Evolutionary conservation across 2,797 vertebrate species (phyloP), one percentile per base, ranked within the genome.

Genomic region (Ceryle rudis): DNA sequence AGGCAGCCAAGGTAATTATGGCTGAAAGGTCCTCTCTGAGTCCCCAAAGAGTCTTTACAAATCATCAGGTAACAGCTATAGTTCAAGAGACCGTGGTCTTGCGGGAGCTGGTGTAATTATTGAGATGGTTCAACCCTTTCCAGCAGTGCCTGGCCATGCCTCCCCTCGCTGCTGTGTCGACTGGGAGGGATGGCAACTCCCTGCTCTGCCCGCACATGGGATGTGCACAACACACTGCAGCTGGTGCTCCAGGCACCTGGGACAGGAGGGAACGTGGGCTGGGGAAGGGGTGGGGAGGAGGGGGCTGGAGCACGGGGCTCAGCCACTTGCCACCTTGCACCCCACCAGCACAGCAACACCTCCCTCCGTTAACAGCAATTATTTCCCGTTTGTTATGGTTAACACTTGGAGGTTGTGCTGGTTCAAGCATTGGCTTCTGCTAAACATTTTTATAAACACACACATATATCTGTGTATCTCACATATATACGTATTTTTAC

Each of bases 1-100:
- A 37, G 42, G 4, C 88, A 62, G 95, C 94, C 92, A 91, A 81
- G 74, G 84, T 33, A 83, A 91, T 97, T 66, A 91, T 11, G 67
- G 95, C 86, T 85, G 94, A 94, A 69, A 42, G 15, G 90, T 78
- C 58, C 81, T 62, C 91, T 77, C 14, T 4, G 12, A 33, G 49
- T 84, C 91, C 93, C 94, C 46, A 18, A 74, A 78, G 92, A 90
- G 82, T 26, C 92, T 95, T 95, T 83, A 72, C 41, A 42, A 95
- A 22, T 70, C 92, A 46, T 15, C n/a, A 75, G 91, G 71, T 81
- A 96, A 73, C 49, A 37, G 95, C 95, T 91, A 23, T 19, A 79
- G 97, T 91, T 96, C 84, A 78, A 51, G 75, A 83, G 81, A 78
- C 70, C 17, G 4, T 13, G 37, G 77, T 91, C 77, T 80, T 21